Conservation (phyloP, 53 echinoderm and acorn worm species). For the Astropecten irregularis region DNA sequence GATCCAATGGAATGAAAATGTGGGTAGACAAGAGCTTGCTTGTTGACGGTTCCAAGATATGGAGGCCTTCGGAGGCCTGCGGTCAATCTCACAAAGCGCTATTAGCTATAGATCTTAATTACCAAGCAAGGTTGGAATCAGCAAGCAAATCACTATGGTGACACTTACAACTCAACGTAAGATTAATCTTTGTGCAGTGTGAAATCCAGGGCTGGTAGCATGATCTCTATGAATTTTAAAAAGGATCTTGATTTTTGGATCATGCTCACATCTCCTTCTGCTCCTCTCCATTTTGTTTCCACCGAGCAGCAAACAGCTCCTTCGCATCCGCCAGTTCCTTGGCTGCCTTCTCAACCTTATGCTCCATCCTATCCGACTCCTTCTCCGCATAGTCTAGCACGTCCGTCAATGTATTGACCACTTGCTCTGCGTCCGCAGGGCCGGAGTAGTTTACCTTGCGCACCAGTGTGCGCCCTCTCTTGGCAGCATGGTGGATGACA, state of each 20-base stretch:
- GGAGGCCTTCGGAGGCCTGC: too few species aligned
- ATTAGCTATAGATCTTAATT: too few species aligned
- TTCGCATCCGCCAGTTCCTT: constrained; percentile 36
- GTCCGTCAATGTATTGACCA: constrained; percentile 52
- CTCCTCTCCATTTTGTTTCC: constrained; percentile 62
- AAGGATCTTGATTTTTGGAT: too few species aligned
- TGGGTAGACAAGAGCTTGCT: too few species aligned
- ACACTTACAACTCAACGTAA: too few species aligned
- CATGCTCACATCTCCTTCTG: constrained; percentile 26
- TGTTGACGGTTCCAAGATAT: too few species aligned
- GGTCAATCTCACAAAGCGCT: too few species aligned
- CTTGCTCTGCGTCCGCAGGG: constrained; percentile 27
- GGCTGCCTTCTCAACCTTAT: constrained; percentile 46
- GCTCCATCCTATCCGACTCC: constrained; percentile 22
- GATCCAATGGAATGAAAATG: not conserved
- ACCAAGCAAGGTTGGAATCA: too few species aligned
- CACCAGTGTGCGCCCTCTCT: constrained; percentile 59
- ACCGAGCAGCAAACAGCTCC: constrained; percentile 43
- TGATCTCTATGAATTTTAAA: too few species aligned
- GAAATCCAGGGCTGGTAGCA: too few species aligned
- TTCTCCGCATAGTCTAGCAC: constrained; percentile 52
- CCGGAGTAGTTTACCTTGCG: not conserved
- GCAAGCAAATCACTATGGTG: too few species aligned
- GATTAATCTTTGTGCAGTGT: too few species aligned
- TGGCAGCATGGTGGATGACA: constrained; percentile 7